These are phyloP conservation scores for Exephanes ischioxanthus DNA, from an alignment of 2,888 invertebrate genomes.

Conservation along the genomic window DNA sequence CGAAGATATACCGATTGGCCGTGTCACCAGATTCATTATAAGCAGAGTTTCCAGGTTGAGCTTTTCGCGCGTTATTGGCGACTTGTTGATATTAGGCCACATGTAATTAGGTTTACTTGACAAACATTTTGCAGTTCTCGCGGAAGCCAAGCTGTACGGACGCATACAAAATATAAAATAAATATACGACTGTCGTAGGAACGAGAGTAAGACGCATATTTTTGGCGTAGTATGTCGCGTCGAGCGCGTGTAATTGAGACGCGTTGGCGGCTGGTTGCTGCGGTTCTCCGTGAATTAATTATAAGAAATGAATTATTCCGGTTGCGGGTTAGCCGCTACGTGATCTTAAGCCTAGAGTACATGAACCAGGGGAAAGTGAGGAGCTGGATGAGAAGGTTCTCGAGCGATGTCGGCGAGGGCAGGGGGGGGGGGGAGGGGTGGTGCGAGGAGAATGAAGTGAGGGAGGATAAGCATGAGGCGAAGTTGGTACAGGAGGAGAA, in stretches of 20 bases:
- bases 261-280: conserved; percentile 51
- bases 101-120: conserved; percentile 35
- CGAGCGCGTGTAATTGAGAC: conserved; percentile 65
- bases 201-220: conserved; percentile 34
- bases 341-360: conserved; percentile 63
- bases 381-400: conserved; percentile 48
- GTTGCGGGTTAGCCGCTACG: conserved; percentile 64
- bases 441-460: conserved; percentile 41
- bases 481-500: conserved; percentile 34
- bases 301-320: conserved; percentile 70
- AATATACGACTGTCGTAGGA: conserved; percentile 20
- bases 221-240: conserved; percentile 8
- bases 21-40: background rate
- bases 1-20: too few species aligned
- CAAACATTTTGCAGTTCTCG: conserved; percentile 30
- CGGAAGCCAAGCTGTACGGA: conserved; percentile 10
- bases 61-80: background rate
- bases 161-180: conserved; percentile 21
- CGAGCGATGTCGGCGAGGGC: conserved; percentile 15
- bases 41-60: conserved; percentile 5
- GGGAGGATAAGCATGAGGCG: conserved; percentile 35
- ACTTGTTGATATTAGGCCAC: conserved; percentile 17
- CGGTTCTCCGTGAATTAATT: conserved; percentile 67
- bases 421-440: conserved; percentile 12
- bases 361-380: conserved; percentile 58